These are phyloP conservation scores for Poeciliopsis gracilis DNA, from an alignment of 2,797 vertebrate genomes.

Conservation along the genomic window DNA sequence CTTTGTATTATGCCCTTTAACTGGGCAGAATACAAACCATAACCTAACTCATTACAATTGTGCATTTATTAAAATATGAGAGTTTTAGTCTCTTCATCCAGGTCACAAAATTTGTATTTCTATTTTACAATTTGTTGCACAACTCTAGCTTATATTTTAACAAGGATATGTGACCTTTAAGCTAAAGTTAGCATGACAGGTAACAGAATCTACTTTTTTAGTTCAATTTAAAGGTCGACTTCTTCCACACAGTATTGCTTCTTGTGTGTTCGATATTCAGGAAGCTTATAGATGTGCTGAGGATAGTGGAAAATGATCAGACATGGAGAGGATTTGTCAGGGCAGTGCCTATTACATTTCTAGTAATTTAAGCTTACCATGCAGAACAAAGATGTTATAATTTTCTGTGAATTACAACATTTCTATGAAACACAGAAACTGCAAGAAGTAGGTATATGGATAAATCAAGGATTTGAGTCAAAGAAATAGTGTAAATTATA, in stretches of 20 bases:
- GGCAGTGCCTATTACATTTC: not conserved
- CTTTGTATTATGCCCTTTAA: not conserved
- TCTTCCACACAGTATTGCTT: slow-evolving; percentile 40
- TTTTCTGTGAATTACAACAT: not conserved
- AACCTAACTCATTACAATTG: not conserved
- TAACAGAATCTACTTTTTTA: not conserved
- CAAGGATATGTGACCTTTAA: not conserved
- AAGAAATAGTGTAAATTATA: not conserved
- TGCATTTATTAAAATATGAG: not conserved
- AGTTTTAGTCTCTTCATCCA: not conserved
- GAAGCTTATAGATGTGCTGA: slow-evolving; percentile 8
- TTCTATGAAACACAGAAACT: not conserved
- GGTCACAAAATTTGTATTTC: not conserved
- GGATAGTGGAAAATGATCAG: slow-evolving; percentile 9
- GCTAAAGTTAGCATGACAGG: not conserved
- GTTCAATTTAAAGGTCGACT: slow-evolving; percentile 61
- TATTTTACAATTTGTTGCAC: not conserved
- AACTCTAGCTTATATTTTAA: not conserved
- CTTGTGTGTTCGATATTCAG: slow-evolving; percentile 36
- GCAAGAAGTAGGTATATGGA: not conserved
- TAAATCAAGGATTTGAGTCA: not conserved
- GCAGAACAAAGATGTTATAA: not conserved
- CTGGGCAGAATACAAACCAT: not conserved
- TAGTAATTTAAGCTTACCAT: not conserved
- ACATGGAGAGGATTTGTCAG: not conserved